phyloP scores from a whole-genome alignment of 2,113 vertebrate genomes.

The Ictidomys tridecemlineatus region DNA sequence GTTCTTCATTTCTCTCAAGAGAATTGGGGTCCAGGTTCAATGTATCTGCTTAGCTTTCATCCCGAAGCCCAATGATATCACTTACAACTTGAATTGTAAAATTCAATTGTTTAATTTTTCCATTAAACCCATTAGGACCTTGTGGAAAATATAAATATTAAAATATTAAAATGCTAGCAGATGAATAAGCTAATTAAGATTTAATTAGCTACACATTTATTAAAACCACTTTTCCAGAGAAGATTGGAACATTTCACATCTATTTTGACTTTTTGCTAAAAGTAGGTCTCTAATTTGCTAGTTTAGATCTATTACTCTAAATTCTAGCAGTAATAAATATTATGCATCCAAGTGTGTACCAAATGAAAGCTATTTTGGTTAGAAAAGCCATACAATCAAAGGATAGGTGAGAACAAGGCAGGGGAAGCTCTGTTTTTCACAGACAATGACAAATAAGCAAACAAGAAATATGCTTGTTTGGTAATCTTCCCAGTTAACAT shows the following conservation, averaged over 20 bases:
- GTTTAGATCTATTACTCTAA: not conserved
- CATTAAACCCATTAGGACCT: not conserved
- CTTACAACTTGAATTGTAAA: not conserved
- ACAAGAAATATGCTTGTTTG: not conserved
- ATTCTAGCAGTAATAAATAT: not conserved
- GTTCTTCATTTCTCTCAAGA: not conserved
- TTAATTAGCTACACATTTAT: not conserved
- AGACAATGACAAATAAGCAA: not conserved
- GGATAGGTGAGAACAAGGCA: not conserved
- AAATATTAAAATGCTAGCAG: not conserved
- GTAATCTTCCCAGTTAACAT: not conserved
- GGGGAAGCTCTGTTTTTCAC: not conserved
- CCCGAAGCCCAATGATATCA: not conserved
- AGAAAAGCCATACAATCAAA: not conserved
- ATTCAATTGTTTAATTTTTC: not conserved
- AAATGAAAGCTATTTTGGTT: not conserved
- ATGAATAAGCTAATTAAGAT: not conserved
- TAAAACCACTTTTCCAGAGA: slow-evolving; percentile 5
- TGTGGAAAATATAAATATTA: not conserved
- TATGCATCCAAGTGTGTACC: not conserved
- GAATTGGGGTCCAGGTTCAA: not conserved
- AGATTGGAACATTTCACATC: not conserved
- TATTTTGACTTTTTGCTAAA: not conserved
- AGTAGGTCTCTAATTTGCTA: not conserved
- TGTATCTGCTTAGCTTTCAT: not conserved